These are phyloP conservation scores for Acridotheres tristis DNA, from an alignment of 2,797 vertebrate species.

Conservation along the genomic window DNA sequence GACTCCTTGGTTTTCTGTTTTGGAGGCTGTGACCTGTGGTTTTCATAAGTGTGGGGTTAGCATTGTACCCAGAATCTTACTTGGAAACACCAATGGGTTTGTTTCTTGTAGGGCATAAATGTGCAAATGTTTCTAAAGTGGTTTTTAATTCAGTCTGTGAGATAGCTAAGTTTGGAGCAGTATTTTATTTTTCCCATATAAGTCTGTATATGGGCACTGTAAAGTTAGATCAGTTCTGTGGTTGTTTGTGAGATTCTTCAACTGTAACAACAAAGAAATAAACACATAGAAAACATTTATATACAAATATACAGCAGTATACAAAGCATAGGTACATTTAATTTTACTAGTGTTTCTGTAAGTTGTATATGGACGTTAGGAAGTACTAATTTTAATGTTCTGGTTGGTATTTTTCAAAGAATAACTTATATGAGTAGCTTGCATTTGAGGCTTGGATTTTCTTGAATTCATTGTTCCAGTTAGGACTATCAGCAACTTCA, in stretches of 20 bases:
- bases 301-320: too few species aligned
- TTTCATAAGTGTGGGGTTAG: neutral
- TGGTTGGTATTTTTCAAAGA: neutral
- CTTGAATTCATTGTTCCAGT: neutral
- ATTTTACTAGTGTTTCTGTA: neutral
- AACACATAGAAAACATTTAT: neutral
- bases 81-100: neutral
- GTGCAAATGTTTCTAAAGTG: rapidly evolving
- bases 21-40: neutral
- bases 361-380: neutral
- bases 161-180: neutral
- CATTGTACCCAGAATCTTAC: neutral
- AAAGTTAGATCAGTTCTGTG: neutral
- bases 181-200: neutral
- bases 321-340: neutral
- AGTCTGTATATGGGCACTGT: neutral
- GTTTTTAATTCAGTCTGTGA: neutral
- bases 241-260: neutral
- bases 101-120: neutral
- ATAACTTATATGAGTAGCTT: neutral
- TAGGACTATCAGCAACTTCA: neutral
- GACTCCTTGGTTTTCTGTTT: neutral
- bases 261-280: neutral
- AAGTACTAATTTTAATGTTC: neutral
- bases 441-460: neutral